A percentile compares a stretch with the other conserved stretches of the same genome.
phyloP scores from a whole-genome alignment of 1,140 invertebrate species.

The Holcopasites calliopsidis region DNA sequence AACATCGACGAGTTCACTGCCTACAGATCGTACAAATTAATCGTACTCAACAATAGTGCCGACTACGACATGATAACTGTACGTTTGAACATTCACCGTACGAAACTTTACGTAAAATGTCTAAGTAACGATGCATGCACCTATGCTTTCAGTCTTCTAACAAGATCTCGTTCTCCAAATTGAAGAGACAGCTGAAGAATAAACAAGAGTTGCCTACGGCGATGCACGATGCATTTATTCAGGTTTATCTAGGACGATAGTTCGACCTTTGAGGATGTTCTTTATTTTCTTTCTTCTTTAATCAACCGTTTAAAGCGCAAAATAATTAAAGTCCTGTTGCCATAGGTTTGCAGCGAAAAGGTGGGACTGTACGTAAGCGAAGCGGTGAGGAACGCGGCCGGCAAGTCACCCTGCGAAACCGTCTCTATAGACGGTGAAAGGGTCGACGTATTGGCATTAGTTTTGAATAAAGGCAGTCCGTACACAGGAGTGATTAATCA shows the following conservation, averaged over 20 bases:
- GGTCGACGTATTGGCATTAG: slow-evolving; percentile 41
- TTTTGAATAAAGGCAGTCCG: slow-evolving; percentile 30
- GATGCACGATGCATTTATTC: slow-evolving; percentile 18
- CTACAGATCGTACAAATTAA: slow-evolving; percentile 62
- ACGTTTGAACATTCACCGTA: neutral
- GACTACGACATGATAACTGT: slow-evolving; percentile 56
- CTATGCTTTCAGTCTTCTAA: slow-evolving; percentile 32
- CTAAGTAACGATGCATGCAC: no score
- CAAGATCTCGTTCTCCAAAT: neutral
- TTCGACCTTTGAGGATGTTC: neutral
- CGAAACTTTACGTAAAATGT: no score
- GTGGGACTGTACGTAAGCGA: slow-evolving; percentile 43
- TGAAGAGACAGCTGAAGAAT: slow-evolving; percentile 22
- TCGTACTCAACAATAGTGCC: slow-evolving; percentile 54
- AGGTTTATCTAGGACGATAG: slow-evolving; percentile 24
- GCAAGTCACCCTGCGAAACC: neutral
- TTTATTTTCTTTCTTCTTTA: no score
- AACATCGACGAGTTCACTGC: slow-evolving; percentile 55
- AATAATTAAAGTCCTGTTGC: neutral
- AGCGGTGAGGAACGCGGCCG: neutral
- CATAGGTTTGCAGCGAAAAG: slow-evolving; percentile 43
- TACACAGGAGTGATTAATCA: slow-evolving; percentile 47
- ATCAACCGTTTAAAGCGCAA: no score
- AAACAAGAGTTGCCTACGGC: slow-evolving; percentile 17
- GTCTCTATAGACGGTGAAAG: slow-evolving; percentile 12